A percentile compares a stretch with the other conserved stretches of the same genome.
These are phyloP conservation scores for Cheilinus undulatus DNA, from an alignment of 2,113 vertebrate genomes.

Conservation along the genomic window DNA sequence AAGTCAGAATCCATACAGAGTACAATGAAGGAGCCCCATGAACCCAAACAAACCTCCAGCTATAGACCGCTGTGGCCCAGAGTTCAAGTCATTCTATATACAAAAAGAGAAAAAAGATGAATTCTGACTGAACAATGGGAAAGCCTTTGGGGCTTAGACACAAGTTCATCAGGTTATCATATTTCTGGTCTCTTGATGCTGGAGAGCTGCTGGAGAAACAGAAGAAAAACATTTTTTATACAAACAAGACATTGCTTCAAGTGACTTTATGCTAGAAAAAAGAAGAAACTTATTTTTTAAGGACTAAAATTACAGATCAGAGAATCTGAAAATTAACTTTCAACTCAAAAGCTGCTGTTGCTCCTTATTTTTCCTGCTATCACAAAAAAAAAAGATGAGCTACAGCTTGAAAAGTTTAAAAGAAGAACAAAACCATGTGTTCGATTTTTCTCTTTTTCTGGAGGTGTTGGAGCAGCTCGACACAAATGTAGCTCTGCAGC, in stretches of 20 bases:
- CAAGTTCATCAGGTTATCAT: slow-evolving; percentile 1
- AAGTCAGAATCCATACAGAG: slow-evolving; percentile 10
- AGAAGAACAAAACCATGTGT: no score
- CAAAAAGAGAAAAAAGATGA: slow-evolving; percentile 13
- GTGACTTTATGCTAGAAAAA: background rate
- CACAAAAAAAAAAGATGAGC: no score
- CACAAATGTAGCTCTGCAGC: no score
- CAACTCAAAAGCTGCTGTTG: no score
- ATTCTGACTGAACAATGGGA: slow-evolving; percentile 11
- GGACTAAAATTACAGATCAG: background rate
- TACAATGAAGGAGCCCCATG: background rate
- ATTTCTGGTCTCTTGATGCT: background rate
- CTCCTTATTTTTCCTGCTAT: no score
- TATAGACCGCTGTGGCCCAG: slow-evolving; percentile 1
- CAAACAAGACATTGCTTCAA: background rate
- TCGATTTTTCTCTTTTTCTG: no score
- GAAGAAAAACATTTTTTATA: background rate
- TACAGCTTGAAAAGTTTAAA: no score
- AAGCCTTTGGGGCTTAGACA: slow-evolving; percentile 5
- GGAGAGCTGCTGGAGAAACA: slow-evolving; percentile 1
- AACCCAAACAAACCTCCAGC: slow-evolving; percentile 26
- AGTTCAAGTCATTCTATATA: background rate
- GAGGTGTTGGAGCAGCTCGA: no score
- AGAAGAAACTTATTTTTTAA: background rate
- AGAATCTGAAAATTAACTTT: background rate